Evolutionary conservation across 1,140 invertebrate genomes (phyloP).

Genomic region (Bombus consobrinus): DNA sequence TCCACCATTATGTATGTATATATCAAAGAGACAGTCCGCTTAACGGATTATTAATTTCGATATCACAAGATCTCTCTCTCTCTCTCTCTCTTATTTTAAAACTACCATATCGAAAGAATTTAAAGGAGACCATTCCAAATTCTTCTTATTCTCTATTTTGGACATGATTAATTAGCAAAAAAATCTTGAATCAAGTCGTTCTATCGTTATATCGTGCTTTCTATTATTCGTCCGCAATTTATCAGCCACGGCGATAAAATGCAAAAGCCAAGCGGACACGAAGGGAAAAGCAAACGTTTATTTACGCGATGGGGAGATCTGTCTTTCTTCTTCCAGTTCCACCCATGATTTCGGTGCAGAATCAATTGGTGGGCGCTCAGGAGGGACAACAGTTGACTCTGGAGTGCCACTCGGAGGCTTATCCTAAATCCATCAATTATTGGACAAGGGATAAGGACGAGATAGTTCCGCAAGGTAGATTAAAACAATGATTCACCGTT

Average conservation of each 20-base stretch:
- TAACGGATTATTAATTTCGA: too few species aligned
- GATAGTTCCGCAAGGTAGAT: constrained; percentile 89
- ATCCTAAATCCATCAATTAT: constrained; percentile 93
- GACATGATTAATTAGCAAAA: too few species aligned
- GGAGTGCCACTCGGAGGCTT: constrained; percentile 93
- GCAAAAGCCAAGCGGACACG: not conserved
- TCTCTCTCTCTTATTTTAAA: not conserved
- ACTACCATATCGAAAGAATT: not conserved
- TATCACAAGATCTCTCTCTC: too few species aligned
- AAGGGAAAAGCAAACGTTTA: not conserved
- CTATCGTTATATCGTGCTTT: not conserved
- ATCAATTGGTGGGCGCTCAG: constrained; percentile 90
- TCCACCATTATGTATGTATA: too few species aligned
- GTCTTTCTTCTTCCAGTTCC: constrained; percentile 84
- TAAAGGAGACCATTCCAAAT: not conserved
- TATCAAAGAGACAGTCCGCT: too few species aligned
- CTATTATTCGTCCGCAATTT: not conserved
- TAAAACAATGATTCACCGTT: constrained; percentile 9
- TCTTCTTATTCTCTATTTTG: not conserved
- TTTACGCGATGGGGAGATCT: not conserved
- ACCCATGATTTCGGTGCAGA: constrained; percentile 91
- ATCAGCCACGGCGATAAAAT: not conserved
- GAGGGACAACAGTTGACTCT: constrained; percentile 89
- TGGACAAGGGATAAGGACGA: constrained; percentile 91
- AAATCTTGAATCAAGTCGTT: not conserved